Evolutionary conservation across 1,140 invertebrate species (phyloP).

Genomic region (Papilio polytes): DNA sequence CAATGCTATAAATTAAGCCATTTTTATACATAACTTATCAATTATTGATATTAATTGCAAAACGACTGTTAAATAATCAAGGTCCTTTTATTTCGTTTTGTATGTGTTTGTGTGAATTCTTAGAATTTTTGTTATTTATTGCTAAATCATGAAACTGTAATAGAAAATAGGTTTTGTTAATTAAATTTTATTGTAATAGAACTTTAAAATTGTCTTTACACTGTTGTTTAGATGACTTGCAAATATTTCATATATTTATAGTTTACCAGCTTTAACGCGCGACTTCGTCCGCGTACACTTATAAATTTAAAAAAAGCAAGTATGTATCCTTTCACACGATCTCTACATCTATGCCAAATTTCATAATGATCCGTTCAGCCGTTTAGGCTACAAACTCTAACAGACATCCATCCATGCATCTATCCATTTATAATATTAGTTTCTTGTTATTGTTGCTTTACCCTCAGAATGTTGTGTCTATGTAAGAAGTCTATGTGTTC

Average conservation of each 20-base stretch:
- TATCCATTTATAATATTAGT: no score
- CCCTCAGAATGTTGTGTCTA: neutral
- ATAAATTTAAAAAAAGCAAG: no score
- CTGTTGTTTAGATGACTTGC: neutral
- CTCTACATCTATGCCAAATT: no score
- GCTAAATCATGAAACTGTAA: neutral
- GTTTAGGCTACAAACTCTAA: no score
- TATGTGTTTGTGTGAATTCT: neutral
- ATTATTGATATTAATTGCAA: neutral
- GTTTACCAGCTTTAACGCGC: neutral
- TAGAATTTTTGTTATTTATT: neutral
- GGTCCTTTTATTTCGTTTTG: neutral
- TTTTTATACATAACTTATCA: neutral
- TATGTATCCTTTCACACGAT: no score
- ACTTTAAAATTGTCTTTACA: neutral
- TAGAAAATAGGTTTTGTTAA: constrained; percentile 8
- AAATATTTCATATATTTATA: neutral
- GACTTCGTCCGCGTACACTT: no score
- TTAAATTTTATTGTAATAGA: neutral
- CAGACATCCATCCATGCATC: no score
- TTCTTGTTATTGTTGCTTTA: neutral
- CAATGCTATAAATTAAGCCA: neutral
- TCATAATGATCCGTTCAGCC: no score
- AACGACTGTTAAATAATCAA: neutral
- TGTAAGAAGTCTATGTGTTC: no score